A percentile compares a stretch with the other conserved stretches of the same genome.
phyloP scores from a whole-genome alignment of 30 jellyfish, hydroid and myxozoan species.

The Turritopsis rubra region DNA sequence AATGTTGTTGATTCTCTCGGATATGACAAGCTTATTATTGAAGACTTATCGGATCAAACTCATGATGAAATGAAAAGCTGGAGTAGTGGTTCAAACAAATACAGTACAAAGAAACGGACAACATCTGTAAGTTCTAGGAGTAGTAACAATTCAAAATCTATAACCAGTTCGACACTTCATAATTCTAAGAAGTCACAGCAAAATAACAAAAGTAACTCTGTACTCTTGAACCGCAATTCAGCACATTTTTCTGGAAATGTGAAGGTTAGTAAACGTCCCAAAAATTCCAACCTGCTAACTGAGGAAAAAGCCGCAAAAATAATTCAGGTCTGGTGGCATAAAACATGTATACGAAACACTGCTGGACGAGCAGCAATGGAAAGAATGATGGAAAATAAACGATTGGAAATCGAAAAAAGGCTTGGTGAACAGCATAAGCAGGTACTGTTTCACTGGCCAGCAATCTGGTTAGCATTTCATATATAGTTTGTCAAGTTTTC shows the following conservation, averaged over 20 bases:
- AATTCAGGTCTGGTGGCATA: constrained; percentile 79
- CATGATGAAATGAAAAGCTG: not conserved
- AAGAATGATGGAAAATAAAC: constrained; percentile 72
- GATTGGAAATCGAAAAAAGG: constrained; percentile 61
- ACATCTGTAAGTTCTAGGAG: not conserved
- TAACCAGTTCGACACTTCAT: not conserved
- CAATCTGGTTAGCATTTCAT: not conserved
- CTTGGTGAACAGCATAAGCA: constrained; percentile 53
- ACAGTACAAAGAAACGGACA: not conserved
- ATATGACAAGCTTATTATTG: not conserved
- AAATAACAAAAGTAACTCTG: not conserved
- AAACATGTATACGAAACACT: constrained; percentile 40
- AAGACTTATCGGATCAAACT: not conserved
- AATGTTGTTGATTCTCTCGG: not conserved
- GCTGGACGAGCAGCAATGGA: constrained; percentile 88
- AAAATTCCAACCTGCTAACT: not conserved
- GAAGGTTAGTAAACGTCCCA: not conserved
- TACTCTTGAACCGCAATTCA: not conserved
- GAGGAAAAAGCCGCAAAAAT: constrained; percentile 56
- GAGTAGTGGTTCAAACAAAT: not conserved
- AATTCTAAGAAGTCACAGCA: not conserved
- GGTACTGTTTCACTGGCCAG: not conserved
- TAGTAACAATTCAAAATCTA: not conserved
- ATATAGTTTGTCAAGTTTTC: not conserved
- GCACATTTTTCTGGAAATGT: constrained; percentile 1